These are phyloP conservation scores for Pelagia noctiluca DNA, from an alignment of 30 jellyfish, hydroid and myxozoan species.

Conservation along the genomic window DNA sequence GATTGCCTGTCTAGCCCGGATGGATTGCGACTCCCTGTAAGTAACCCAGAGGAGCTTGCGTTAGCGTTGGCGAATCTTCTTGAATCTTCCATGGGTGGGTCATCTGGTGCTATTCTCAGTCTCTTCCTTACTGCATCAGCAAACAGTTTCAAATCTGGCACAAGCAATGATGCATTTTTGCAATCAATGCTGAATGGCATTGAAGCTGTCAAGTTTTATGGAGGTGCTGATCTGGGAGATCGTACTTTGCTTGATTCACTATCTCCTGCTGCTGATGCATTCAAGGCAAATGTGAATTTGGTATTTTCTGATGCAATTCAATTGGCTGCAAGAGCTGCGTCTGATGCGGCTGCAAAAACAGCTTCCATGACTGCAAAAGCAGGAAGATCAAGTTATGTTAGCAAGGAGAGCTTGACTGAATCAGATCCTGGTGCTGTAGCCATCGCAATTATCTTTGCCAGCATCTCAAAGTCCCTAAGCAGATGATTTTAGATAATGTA, in stretches of 20 bases:
- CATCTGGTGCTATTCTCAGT: conserved; percentile 97
- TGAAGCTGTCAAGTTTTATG: conserved; percentile 69
- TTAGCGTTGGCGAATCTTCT: conserved; percentile 61
- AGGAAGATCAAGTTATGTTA: conserved; percentile 91
- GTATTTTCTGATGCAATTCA: conserved; percentile 14
- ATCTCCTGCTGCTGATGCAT: conserved; percentile 70
- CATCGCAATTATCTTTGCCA: conserved; percentile 80
- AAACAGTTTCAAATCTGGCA: conserved; percentile 16
- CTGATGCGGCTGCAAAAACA: conserved; percentile 78
- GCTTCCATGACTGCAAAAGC: conserved; percentile 83
- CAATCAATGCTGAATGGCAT: conserved; percentile 64
- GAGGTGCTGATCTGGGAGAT: conserved; percentile 99
- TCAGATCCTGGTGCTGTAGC: conserved; percentile 99
- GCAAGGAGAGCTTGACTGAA: conserved; percentile 59
- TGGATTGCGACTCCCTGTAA: conserved; percentile 43
- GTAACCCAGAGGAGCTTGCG: conserved; percentile 53
- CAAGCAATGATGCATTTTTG: neutral
- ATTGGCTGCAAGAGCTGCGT: conserved; percentile 71
- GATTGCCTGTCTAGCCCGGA: conserved; percentile 38
- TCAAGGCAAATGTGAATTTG: conserved; percentile 8
- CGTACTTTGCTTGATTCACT: conserved; percentile 92
- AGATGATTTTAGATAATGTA: neutral
- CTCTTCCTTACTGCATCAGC: conserved; percentile 54
- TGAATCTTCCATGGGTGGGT: conserved; percentile 92
- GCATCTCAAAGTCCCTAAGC: conserved; percentile 58